These are phyloP conservation scores for Hiodon tergisus DNA, from an alignment of 2,113 vertebrate genomes.

Conservation along the genomic window DNA sequence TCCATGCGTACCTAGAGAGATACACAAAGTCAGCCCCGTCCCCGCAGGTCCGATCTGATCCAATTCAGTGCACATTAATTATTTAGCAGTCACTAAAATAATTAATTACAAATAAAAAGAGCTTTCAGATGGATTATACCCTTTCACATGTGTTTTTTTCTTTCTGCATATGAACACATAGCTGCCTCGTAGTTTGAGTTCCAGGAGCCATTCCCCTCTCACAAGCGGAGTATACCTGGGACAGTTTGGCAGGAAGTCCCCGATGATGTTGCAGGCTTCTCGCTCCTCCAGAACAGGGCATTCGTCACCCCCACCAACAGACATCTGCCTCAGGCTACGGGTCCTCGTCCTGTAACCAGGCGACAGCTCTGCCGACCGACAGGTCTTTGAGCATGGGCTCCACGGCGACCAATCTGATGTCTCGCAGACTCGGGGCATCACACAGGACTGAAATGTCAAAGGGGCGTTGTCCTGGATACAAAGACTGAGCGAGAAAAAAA, in stretches of 20 bases:
- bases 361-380: conserved; percentile 46
- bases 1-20: conserved; percentile 73
- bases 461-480: conserved; percentile 63
- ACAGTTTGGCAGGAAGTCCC: conserved; percentile 59
- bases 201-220: background rate
- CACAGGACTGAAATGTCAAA: conserved; percentile 65
- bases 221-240: conserved; percentile 60
- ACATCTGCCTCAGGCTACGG: conserved; percentile 48
- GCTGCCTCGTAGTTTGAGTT: background rate
- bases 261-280: conserved; percentile 56
- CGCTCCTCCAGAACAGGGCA: conserved; percentile 68
- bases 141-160: no score
- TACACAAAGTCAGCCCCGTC: background rate
- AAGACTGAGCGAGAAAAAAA: conserved; percentile 52
- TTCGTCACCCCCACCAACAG: conserved; percentile 54
- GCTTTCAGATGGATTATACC: background rate
- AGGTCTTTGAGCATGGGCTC: conserved; percentile 66
- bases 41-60: background rate
- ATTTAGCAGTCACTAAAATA: no score
- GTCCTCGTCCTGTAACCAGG: conserved; percentile 63
- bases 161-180: no score
- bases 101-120: no score
- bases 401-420: conserved; percentile 65
- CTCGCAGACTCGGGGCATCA: conserved; percentile 69
- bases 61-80: background rate